Percentiles rank a stretch among this genome's conserved stretches.
These are phyloP conservation scores for Piscicola geometra DNA, from an alignment of 2,888 invertebrate species.

Conservation along the genomic window DNA sequence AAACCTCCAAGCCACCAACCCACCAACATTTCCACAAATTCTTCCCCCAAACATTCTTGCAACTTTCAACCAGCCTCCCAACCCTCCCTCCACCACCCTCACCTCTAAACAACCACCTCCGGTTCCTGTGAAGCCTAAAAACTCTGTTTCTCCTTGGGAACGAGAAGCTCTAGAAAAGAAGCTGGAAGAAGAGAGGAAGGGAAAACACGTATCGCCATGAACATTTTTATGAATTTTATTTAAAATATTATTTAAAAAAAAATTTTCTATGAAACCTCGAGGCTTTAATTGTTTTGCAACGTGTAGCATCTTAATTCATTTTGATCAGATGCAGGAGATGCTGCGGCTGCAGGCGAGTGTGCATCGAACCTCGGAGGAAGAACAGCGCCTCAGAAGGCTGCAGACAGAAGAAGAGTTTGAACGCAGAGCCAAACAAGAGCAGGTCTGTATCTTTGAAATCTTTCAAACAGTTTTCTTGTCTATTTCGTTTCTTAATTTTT, in stretches of 20 bases:
- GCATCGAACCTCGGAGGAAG: constrained; percentile 47
- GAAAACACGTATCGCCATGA: background rate
- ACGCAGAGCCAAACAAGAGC: constrained; percentile 75
- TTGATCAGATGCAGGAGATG: constrained; percentile 43
- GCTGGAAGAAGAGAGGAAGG: constrained; percentile 40
- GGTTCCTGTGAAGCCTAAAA: constrained; percentile 39
- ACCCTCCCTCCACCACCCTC: constrained; percentile 3
- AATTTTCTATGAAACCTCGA: no score
- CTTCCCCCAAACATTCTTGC: background rate
- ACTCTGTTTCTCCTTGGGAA: constrained; percentile 70
- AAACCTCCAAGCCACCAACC: background rate
- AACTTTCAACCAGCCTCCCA: background rate
- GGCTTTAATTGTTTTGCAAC: no score
- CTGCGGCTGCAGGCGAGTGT: constrained; percentile 67
- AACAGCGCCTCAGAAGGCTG: constrained; percentile 57
- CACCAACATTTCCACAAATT: background rate
- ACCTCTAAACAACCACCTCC: constrained; percentile 40
- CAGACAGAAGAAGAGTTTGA: constrained; percentile 91
- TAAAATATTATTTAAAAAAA: no score
- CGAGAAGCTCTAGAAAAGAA: constrained; percentile 54
- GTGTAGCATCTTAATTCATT: no score
- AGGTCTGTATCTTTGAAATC: constrained; percentile 49
- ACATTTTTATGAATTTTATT: background rate
- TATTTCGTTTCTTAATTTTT: background rate
- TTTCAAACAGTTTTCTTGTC: background rate